Conservation (phyloP, 1,140 invertebrate species). For the Calliphora vicina region DNA sequence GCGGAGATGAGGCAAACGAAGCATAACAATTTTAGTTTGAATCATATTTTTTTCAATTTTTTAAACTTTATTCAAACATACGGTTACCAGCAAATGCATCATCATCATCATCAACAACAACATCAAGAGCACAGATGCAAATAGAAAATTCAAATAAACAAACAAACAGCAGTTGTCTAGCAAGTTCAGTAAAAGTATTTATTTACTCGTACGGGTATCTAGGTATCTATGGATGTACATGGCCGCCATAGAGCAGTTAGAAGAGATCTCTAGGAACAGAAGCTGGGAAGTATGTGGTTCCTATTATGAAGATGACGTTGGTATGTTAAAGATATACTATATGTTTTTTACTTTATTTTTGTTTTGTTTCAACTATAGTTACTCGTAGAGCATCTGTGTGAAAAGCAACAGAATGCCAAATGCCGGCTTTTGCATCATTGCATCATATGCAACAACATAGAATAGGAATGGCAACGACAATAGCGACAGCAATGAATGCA, state of each 20-base stretch:
- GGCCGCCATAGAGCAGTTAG: background rate
- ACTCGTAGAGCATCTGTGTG: slow-evolving; percentile 17
- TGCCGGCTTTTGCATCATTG: slow-evolving; percentile 37
- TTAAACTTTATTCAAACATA: background rate
- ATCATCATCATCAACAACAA: background rate
- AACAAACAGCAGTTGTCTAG: slow-evolving; percentile 15
- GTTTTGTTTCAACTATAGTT: slow-evolving; percentile 26
- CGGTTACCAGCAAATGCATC: background rate
- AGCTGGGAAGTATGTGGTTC: background rate
- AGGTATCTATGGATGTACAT: too few species aligned
- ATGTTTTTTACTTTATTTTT: background rate
- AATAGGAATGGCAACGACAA: slow-evolving; percentile 8
- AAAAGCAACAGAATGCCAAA: slow-evolving; percentile 11
- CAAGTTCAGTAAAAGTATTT: background rate
- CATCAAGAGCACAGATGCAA: background rate
- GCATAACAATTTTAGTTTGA: background rate
- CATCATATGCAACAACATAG: slow-evolving; percentile 42
- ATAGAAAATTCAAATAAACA: background rate
- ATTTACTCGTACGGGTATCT: background rate
- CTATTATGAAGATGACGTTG: background rate
- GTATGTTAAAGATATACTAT: background rate
- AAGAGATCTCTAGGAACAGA: too few species aligned
- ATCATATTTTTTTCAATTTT: background rate
- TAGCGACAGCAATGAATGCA: background rate
- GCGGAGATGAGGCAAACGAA: background rate